Evolutionary conservation across 2,888 invertebrate genomes (phyloP), one percentile per base, ranked within the genome.

Genomic region (Pristionchus entomophagus): DNA sequence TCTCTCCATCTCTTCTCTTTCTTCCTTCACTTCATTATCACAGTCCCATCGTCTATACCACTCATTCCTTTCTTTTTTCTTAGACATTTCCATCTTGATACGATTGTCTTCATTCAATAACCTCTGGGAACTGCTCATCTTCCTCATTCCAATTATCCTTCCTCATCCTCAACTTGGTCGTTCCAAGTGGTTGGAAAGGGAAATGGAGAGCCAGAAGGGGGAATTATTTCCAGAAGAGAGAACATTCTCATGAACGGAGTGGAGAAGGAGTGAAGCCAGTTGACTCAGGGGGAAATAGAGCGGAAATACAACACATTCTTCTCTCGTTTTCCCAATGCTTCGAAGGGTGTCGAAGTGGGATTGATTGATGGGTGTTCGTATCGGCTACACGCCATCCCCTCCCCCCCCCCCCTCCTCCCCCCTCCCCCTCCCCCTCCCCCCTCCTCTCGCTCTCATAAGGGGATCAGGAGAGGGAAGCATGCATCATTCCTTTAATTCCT

Each of bases 171-270:
- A 65, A 38, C 41, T 65, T 65, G 41, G 41, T 73, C 41, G 69
- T 73, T 73, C 73, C 32, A 73, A 69, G 69, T 38, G 62, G 38
- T 69, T 69, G 32, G 69, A 22, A n/a, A 41, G 41, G 17, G 73
- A 73, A 26, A 41, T 22, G 41, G 73, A 73, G 73, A 41, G 41
- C 14, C 10, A n/a, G 38, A 12, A n/a, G 73, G 73, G n/a, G 0
- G 32, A 73, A 73, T 73, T 73, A 73, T 45, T 73, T 73, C 73
- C 73, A 73, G 73, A 22, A 73, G 41, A 73, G 41, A 22, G 73
- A 19, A 3, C 65, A 26, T 73, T n/a, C 45, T 26, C 0, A 1
- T 73, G 73, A 41, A 73, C 65, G 73, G 41, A 17, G 65, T 38
- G 56, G 35, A 69, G 38, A 35, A 69, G 65, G 6, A 73, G 73